These are phyloP conservation scores for Acromyrmex heyeri DNA, from an alignment of 1,140 invertebrate species.

Conservation along the genomic window DNA sequence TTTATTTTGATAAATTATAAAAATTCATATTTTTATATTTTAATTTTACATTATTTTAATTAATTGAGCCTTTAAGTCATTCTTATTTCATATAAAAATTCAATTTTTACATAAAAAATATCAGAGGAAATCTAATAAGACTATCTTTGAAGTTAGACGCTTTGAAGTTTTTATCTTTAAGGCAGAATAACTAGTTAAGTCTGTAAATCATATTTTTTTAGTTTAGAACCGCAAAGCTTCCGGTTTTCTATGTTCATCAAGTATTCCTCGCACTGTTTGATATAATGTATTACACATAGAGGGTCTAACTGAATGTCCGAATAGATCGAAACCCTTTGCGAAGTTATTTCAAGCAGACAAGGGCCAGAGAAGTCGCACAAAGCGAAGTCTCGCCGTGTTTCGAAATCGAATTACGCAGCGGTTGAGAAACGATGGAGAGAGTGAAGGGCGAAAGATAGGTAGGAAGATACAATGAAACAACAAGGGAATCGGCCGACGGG, in stretches of 20 bases:
- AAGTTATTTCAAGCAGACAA: conserved; percentile 57
- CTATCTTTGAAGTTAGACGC: too few relatives aligned
- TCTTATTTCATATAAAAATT: neutral
- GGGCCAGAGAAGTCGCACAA: conserved; percentile 47
- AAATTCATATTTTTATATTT: too few relatives aligned
- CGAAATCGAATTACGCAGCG: conserved; percentile 61
- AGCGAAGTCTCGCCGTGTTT: conserved; percentile 43
- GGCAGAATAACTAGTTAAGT: neutral
- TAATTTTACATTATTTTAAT: too few relatives aligned
- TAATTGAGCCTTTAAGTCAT: too few relatives aligned
- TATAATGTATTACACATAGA: conserved; percentile 6
- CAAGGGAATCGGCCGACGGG: conserved; percentile 20
- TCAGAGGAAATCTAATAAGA: neutral
- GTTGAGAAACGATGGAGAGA: conserved; percentile 50
- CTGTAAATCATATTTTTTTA: conserved; percentile 33
- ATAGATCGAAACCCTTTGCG: conserved; percentile 52
- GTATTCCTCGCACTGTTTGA: conserved; percentile 6
- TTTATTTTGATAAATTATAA: neutral
- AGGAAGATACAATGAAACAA: conserved; percentile 45
- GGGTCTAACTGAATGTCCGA: neutral
- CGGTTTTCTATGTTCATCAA: neutral
- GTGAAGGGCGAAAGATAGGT: conserved; percentile 33
- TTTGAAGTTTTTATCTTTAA: neutral
- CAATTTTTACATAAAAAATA: neutral
- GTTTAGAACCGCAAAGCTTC: neutral